A percentile compares a stretch with the other conserved stretches of the same genome.
Conservation (phyloP, 1,140 invertebrate species). For the Drosophila pruinosa region DNA sequence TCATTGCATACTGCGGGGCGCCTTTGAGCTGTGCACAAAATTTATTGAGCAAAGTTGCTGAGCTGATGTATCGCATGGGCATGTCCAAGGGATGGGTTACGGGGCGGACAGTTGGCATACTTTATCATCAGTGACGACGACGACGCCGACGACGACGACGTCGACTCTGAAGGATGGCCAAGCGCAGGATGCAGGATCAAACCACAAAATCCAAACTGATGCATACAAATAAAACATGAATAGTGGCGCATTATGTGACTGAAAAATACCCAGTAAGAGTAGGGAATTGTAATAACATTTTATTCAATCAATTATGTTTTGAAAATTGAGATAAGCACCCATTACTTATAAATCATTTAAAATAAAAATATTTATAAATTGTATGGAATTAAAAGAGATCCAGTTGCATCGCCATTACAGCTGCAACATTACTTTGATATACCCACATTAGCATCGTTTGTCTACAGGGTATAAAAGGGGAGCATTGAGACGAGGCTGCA, state of each 20-base stretch:
- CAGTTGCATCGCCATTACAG: no score
- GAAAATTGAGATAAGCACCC: no score
- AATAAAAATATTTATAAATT: no score
- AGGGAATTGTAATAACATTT: no score
- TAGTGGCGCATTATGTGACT: neutral
- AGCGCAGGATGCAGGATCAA: constrained; percentile 75
- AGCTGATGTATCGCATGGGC: constrained; percentile 69
- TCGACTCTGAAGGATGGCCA: constrained; percentile 48
- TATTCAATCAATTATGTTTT: no score
- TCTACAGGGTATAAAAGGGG: constrained; percentile 17
- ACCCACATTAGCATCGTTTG: neutral
- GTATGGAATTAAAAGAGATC: no score
- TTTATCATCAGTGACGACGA: constrained; percentile 73
- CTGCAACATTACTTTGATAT: neutral
- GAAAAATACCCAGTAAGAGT: neutral
- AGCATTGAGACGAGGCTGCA: constrained; percentile 22
- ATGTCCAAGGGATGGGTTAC: constrained; percentile 24
- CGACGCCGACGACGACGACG: constrained; percentile 42
- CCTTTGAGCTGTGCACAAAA: constrained; percentile 66
- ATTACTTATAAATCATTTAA: no score
- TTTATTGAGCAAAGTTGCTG: constrained; percentile 80
- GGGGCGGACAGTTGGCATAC: constrained; percentile 75
- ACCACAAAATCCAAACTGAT: constrained; percentile 81
- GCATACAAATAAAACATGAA: constrained; percentile 73
- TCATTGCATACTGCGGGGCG: constrained; percentile 75